Conservation (phyloP, 2,797 vertebrate species). For the Poeciliopsis turneri region DNA sequence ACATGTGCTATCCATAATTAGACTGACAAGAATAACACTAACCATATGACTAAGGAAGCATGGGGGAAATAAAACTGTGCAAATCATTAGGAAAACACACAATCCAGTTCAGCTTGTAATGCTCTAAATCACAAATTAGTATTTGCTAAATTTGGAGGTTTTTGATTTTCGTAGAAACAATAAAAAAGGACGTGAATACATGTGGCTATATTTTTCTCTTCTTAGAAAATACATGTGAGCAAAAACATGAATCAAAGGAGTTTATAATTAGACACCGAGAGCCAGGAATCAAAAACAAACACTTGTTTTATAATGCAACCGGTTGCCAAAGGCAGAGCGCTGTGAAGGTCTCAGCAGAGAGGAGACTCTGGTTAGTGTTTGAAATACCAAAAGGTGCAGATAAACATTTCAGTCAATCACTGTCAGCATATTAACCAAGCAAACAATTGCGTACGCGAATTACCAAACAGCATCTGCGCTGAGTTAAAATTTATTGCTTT, state of each 20-base stretch:
- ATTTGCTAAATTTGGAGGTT: neutral
- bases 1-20: conserved; percentile 2
- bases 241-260: neutral
- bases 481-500: neutral
- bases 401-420: conserved; percentile 15
- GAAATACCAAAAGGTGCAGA: neutral
- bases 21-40: neutral
- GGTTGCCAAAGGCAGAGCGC: neutral
- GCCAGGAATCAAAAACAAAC: neutral
- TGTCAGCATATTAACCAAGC: neutral
- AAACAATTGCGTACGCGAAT: neutral
- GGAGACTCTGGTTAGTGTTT: neutral
- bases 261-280: conserved; percentile 1
- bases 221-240: neutral
- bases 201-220: neutral
- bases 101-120: neutral
- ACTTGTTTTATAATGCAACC: neutral
- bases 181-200: neutral
- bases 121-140: neutral
- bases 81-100: neutral
- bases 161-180: neutral
- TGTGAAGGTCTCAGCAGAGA: neutral
- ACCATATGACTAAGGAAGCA: neutral
- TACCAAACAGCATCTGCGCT: conserved; percentile 10
- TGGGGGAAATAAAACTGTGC: neutral